phyloP scores from a whole-genome alignment of 2,113 vertebrate genomes.

The Pterophyllum scalare region DNA sequence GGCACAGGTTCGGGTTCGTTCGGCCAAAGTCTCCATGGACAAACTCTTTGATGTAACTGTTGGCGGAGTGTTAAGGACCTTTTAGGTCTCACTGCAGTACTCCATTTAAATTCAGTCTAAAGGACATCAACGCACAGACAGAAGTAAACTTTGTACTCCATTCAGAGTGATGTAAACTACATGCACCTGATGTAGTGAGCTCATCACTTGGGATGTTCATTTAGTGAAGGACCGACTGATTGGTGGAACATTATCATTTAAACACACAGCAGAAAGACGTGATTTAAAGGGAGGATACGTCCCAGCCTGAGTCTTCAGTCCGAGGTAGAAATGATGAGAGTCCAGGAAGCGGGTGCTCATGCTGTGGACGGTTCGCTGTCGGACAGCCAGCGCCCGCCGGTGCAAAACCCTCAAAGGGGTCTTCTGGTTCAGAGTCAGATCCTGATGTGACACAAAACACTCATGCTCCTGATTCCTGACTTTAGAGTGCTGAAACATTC shows the following conservation, averaged over 20 bases:
- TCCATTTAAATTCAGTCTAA: neutral
- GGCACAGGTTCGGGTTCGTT: conserved; percentile 92
- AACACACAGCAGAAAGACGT: neutral
- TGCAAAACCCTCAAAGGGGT: conserved; percentile 95
- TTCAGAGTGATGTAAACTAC: neutral
- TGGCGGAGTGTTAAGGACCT: conserved; percentile 74
- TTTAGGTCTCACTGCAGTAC: neutral
- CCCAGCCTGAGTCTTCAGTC: conserved; percentile 92
- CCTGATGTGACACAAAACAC: conserved; percentile 72
- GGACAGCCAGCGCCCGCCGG: conserved; percentile 89
- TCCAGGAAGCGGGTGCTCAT: conserved; percentile 87
- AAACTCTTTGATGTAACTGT: conserved; percentile 97
- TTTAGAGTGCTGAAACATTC: neutral
- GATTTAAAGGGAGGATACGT: conserved; percentile 88
- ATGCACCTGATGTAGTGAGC: neutral
- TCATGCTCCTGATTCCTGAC: neutral
- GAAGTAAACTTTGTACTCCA: rapidly evolving
- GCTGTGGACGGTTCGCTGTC: conserved; percentile 88
- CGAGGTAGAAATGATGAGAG: conserved; percentile 90
- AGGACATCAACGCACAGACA: too few species aligned
- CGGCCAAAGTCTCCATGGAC: conserved; percentile 98
- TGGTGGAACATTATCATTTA: neutral
- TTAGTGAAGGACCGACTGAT: neutral
- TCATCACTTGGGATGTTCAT: neutral
- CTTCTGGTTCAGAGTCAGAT: conserved; percentile 92